phyloP scores from a whole-genome alignment of 2,888 invertebrate genomes.

The Tigriopus californicus region DNA sequence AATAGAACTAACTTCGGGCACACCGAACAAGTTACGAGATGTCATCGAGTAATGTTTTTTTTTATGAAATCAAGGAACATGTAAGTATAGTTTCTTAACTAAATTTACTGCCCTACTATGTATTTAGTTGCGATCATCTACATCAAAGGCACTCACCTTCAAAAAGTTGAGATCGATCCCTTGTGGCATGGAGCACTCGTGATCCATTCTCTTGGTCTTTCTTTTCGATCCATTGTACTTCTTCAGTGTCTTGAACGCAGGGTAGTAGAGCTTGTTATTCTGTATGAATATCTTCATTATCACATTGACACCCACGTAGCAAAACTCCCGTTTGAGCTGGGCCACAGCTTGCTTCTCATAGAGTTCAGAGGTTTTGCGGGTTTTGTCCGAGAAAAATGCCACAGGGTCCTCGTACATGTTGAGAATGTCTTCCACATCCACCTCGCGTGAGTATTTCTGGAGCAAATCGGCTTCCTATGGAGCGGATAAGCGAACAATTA shows the following conservation, averaged over 20 bases:
- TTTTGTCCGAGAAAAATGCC: conserved; percentile 10
- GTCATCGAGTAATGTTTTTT: too few relatives aligned
- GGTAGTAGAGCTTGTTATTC: not conserved
- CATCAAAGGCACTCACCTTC: conserved; percentile 5
- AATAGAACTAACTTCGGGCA: too few relatives aligned
- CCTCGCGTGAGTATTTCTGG: conserved; percentile 13
- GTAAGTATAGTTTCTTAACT: too few relatives aligned
- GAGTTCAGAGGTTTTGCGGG: conserved; percentile 1
- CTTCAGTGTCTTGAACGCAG: not conserved
- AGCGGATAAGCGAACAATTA: too few relatives aligned
- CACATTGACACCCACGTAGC: not conserved
- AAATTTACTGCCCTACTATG: too few relatives aligned
- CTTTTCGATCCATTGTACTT: not conserved
- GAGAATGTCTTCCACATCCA: conserved; percentile 15
- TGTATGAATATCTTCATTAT: not conserved
- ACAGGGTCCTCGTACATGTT: conserved; percentile 16
- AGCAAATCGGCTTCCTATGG: not conserved
- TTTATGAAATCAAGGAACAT: too few relatives aligned
- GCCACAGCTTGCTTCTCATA: conserved; percentile 12
- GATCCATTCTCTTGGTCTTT: not conserved
- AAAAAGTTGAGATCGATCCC: conserved; percentile 19
- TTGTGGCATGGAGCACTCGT: conserved; percentile 5
- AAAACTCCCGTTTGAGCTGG: conserved; percentile 12
- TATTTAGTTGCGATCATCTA: too few relatives aligned
- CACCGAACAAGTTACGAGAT: too few relatives aligned